phyloP scores from a whole-genome alignment of 2,888 invertebrate species.

The Choristoneura rosaceana region DNA sequence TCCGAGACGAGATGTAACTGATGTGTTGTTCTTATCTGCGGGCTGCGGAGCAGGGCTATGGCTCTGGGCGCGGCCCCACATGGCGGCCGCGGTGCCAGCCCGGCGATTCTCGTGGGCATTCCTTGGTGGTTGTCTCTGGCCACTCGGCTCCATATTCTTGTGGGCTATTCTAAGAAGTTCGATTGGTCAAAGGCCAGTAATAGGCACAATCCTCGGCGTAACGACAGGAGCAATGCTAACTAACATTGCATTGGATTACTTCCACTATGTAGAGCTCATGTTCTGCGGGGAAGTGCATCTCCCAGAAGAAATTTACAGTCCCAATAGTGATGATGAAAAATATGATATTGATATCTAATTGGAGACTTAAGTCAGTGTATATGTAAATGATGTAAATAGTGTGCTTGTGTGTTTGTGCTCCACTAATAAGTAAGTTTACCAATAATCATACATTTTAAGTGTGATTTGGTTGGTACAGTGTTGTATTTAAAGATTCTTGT shows the following conservation, averaged over 20 bases:
- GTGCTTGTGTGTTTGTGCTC: slow-evolving; percentile 23
- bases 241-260: slow-evolving; percentile 87
- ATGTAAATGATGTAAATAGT: slow-evolving; percentile 36
- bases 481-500: slow-evolving; percentile 9
- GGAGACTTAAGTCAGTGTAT: slow-evolving; percentile 22
- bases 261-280: slow-evolving; percentile 87
- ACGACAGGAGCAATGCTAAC: slow-evolving; percentile 88
- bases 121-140: slow-evolving; percentile 92
- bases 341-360: slow-evolving; percentile 80
- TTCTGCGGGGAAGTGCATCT: slow-evolving; percentile 82
- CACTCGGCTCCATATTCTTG: slow-evolving; percentile 94
- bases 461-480: slow-evolving; percentile 3
- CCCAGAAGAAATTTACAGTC: slow-evolving; percentile 76
- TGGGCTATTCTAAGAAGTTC: slow-evolving; percentile 95
- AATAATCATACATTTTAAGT: slow-evolving; percentile 5
- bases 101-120: slow-evolving; percentile 90
- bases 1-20: slow-evolving; percentile 91
- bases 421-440: slow-evolving; percentile 21
- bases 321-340: slow-evolving; percentile 83
- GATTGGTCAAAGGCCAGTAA: slow-evolving; percentile 88
- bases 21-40: slow-evolving; percentile 92
- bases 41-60: slow-evolving; percentile 93
- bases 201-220: slow-evolving; percentile 89
- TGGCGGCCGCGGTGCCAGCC: slow-evolving; percentile 87
- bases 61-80: slow-evolving; percentile 92